phyloP scores from a whole-genome alignment of 2,888 invertebrate genomes.

The Pomacea canaliculata region DNA sequence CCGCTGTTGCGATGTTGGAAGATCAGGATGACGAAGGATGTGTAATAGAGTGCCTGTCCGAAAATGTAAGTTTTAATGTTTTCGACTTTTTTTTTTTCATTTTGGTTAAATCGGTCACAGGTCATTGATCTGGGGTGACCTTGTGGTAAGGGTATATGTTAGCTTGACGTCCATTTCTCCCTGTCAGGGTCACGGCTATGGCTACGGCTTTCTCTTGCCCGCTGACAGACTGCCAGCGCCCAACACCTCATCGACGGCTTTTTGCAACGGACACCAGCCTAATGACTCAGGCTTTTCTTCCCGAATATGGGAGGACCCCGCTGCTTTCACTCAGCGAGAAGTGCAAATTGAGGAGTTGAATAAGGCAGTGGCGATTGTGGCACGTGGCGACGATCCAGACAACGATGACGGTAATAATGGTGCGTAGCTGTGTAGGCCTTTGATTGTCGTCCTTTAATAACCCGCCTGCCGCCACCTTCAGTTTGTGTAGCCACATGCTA shows the following conservation, averaged over 20 bases:
- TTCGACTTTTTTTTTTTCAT: too few species aligned
- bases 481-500: too few species aligned
- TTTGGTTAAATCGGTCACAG: too few species aligned
- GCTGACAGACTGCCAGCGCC: conserved; percentile 22
- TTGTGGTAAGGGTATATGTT: too few species aligned
- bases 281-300: conserved; percentile 38
- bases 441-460: not conserved
- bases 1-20: too few species aligned
- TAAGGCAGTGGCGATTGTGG: conserved; percentile 23
- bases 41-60: too few species aligned
- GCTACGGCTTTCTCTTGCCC: conserved; percentile 4
- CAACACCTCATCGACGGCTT: conserved; percentile 18
- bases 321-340: conserved; percentile 11
- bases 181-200: conserved; percentile 20
- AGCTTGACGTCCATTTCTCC: conserved; percentile 4
- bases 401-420: conserved; percentile 9
- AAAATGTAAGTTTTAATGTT: too few species aligned
- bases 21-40: too few species aligned
- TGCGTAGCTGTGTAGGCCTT: conserved; percentile 6
- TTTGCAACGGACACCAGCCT: conserved; percentile 18
- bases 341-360: conserved; percentile 22
- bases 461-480: too few species aligned
- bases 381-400: not conserved
- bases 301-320: conserved; percentile 34
- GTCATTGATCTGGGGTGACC: too few species aligned